Evolutionary conservation across 2,797 vertebrate species (phyloP).

Genomic region (Thaleichthys pacificus): DNA sequence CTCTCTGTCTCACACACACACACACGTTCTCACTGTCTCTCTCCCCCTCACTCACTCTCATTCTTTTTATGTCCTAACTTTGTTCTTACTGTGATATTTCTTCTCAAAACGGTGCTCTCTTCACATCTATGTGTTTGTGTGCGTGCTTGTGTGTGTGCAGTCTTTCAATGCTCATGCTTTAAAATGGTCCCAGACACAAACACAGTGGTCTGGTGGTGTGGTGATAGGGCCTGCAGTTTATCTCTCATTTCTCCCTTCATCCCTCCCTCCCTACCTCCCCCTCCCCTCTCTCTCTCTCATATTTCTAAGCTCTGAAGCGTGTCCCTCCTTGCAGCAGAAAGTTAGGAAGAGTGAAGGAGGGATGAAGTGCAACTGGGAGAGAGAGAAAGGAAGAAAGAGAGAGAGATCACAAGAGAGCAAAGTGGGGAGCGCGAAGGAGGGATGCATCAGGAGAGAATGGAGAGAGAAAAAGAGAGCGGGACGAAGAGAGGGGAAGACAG

Average conservation of each 20-base stretch:
- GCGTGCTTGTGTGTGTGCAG: not conserved
- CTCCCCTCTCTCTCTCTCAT: slow-evolving; percentile 42
- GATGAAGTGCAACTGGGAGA: slow-evolving; percentile 17
- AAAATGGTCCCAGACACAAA: not conserved
- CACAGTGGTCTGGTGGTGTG: not conserved
- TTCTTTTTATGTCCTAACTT: slow-evolving; percentile 13
- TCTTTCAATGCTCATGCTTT: not conserved
- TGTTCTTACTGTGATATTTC: not conserved
- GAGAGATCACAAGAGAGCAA: slow-evolving; percentile 1
- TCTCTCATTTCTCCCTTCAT: not conserved
- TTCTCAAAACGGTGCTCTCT: not conserved
- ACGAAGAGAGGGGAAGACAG: slow-evolving; percentile 56
- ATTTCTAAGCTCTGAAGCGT: not conserved
- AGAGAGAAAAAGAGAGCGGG: slow-evolving; percentile 57
- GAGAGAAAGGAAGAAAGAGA: slow-evolving; percentile 8
- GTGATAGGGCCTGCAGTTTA: not conserved
- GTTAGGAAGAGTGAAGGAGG: not conserved
- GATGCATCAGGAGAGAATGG: slow-evolving; percentile 41
- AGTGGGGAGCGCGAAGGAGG: slow-evolving; percentile 33
- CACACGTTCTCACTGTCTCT: not conserved
- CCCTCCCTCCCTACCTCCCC: not conserved
- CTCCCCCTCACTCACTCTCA: not conserved
- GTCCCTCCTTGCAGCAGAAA: not conserved
- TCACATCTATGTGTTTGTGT: not conserved
- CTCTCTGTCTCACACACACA: not conserved